phyloP scores from a whole-genome alignment of 2,113 vertebrate genomes.

The Rallus limicola region DNA sequence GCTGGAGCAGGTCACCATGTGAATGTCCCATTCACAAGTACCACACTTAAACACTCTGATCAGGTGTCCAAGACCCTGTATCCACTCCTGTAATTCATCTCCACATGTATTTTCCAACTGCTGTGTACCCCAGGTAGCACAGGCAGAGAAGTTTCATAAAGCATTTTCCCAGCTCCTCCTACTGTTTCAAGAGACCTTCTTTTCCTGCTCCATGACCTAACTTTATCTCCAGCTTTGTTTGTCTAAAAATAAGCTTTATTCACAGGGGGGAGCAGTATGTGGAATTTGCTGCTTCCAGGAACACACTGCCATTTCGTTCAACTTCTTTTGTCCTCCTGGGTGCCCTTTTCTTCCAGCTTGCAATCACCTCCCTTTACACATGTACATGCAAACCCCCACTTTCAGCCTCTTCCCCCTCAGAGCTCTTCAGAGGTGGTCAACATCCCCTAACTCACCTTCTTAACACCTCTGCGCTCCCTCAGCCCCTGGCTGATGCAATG shows the following conservation, averaged over 20 bases:
- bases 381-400: background rate
- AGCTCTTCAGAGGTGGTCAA: background rate
- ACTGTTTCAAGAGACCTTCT: background rate
- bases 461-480: background rate
- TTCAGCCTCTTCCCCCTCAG: background rate
- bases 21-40: background rate
- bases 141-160: background rate
- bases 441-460: background rate
- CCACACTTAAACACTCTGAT: background rate
- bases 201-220: background rate
- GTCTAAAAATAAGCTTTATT: slow-evolving; percentile 19
- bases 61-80: background rate
- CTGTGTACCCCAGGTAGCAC: background rate
- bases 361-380: background rate
- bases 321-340: background rate
- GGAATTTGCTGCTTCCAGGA: background rate
- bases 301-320: background rate
- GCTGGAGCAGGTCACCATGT: background rate
- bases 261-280: background rate
- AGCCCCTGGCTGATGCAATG: background rate
- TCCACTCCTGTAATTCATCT: background rate
- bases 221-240: background rate
- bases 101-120: background rate
- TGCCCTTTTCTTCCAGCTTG: background rate
- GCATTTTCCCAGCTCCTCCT: background rate